Base-by-base conservation (phyloP, 92 coral and sea anemone genomes). In the Porites cylindrica region DNA sequence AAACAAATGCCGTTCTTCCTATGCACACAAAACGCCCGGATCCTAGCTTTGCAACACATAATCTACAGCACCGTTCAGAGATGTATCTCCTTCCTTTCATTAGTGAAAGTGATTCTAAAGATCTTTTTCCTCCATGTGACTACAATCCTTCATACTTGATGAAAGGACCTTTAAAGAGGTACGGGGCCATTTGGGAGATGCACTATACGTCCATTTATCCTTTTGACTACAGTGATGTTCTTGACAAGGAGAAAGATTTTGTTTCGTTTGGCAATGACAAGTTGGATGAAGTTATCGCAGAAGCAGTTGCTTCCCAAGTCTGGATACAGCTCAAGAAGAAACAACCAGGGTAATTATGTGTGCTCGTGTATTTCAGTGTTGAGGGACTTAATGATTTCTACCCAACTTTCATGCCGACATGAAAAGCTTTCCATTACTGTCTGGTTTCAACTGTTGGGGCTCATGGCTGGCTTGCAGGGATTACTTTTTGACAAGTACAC, bases 201-300 rank as follows among this genome's bases (percentile, higher is more conserved):
- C 94, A 89, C 66, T 96, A 96, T 77, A 79, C 96, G 7, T 85
- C 99, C 1, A 51, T 95, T 13, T 95, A 81, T 79, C 99, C 99
- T 2, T 66, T 86, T 1, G 96, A 94, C 68, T 20, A 84, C 32
- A 63, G 89, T n/a, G 81, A 90, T 66, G 43, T 77, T 51, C 56
- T 82, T 43, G 76, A 47, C 75, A 76, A 58, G 23, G 71, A 64
- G 90, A 85, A 62, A 20, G 82, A 88, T 16, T 90, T 88, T 80
- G 83, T 89, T 16, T 84, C 92, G 58, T 89, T 96, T 87, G 99
- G 99, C 29, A 96, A 96, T 85, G 99, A 96, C 74, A 64, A 68
- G 47, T 79, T 96, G 68, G 84, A 83, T 18, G 85, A 85, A 56
- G 60, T 66, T 3, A 52, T 83, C 56, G 99, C 98, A 18, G 54